Evolutionary conservation across 2,888 invertebrate genomes (phyloP).

Genomic region (Rhopalosiphum nymphaeae): DNA sequence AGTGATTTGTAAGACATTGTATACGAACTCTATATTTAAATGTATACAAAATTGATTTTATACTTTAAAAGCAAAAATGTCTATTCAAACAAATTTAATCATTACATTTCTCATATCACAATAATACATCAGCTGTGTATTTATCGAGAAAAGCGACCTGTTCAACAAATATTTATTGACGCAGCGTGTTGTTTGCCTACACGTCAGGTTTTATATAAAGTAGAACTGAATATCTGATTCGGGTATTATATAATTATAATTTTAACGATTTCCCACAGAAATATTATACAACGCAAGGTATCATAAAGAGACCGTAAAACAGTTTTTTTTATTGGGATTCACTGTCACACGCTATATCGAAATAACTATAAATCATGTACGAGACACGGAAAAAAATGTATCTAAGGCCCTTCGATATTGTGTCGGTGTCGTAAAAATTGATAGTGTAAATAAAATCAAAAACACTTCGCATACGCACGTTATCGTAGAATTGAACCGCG

Average conservation of each 20-base stretch:
- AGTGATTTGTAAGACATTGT: neutral
- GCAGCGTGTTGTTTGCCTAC: neutral
- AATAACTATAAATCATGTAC: slow-evolving; percentile 36
- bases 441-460: slow-evolving; percentile 2
- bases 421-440: neutral
- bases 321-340: slow-evolving; percentile 19
- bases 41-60: neutral
- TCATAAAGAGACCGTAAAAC: neutral
- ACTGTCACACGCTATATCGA: slow-evolving; percentile 9
- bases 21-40: neutral
- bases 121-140: neutral
- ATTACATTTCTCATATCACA: neutral
- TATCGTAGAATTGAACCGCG: neutral
- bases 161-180: neutral
- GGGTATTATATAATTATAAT: neutral
- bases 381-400: neutral
- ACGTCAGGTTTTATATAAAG: neutral
- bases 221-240: neutral
- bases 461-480: neutral
- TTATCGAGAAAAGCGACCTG: neutral
- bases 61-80: neutral
- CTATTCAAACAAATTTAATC: neutral
- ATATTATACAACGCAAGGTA: neutral
- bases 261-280: slow-evolving; percentile 29
- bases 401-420: neutral